Conservation (phyloP, 2,113 vertebrate species). For the Dasypus novemcinctus region DNA sequence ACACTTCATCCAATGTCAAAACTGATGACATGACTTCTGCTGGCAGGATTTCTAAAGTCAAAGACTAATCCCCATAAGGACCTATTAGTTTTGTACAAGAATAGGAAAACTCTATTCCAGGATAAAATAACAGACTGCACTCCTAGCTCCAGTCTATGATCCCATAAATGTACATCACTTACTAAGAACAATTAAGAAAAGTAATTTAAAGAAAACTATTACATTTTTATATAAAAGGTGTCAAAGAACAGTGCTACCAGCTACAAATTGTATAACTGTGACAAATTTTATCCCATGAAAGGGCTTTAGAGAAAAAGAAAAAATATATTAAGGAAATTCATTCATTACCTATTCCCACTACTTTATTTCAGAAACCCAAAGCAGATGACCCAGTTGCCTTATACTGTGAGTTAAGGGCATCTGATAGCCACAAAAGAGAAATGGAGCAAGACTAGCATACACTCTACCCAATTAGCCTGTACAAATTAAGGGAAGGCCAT, state of each 20-base stretch:
- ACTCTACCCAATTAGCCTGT: conserved; percentile 10
- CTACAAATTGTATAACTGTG: not conserved
- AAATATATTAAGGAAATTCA: conserved; percentile 35
- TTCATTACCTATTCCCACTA: conserved; percentile 41
- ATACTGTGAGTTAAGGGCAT: conserved; percentile 37
- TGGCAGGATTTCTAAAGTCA: conserved; percentile 13
- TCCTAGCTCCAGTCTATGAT: not conserved
- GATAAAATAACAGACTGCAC: not conserved
- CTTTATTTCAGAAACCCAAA: conserved; percentile 53
- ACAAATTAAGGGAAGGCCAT: conserved; percentile 38
- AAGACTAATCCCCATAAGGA: not conserved
- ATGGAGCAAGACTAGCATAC: conserved; percentile 43
- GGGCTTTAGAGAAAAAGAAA: not conserved
- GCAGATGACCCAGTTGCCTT: conserved; percentile 58
- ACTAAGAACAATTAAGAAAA: not conserved
- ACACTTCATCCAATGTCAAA: conserved; percentile 18
- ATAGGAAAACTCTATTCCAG: not conserved
- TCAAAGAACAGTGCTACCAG: not conserved
- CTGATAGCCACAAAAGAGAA: conserved; percentile 1
- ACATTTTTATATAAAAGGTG: conserved; percentile 12
- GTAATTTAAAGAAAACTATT: conserved; percentile 20
- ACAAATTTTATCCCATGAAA: conserved; percentile 27
- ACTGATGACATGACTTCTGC: conserved; percentile 8
- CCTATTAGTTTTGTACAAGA: not conserved
- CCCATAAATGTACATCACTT: not conserved